These are phyloP conservation scores for Urocynchramus pylzowi DNA, from an alignment of 2,113 vertebrate genomes.

Conservation along the genomic window DNA sequence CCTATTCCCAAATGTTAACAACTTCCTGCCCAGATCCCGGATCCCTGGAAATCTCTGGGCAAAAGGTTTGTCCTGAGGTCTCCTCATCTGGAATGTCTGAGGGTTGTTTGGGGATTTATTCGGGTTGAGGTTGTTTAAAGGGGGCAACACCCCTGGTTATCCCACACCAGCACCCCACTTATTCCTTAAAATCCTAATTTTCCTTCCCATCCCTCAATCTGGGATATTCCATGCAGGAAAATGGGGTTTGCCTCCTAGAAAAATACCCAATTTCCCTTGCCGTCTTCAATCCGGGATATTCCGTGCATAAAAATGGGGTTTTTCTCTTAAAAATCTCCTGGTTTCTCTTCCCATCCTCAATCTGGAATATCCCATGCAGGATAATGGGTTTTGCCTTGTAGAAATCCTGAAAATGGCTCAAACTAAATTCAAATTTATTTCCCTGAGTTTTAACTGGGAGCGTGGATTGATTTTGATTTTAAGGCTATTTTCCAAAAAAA, in stretches of 20 bases:
- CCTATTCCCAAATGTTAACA: not conserved
- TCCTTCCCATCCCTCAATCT: fast-evolving
- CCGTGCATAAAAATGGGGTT: too few species aligned
- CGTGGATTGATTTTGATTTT: not conserved
- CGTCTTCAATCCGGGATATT: fast-evolving
- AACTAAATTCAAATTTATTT: not conserved
- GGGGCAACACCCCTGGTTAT: fast-evolving
- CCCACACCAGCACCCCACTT: not conserved
- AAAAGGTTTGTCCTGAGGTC: not conserved
- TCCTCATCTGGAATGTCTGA: not conserved
- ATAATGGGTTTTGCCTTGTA: not conserved
- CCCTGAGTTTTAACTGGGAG: not conserved
- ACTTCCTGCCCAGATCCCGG: not conserved
- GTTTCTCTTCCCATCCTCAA: not conserved
- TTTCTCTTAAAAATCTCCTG: not conserved
- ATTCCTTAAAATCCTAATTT: not conserved
- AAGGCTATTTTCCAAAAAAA: not conserved
- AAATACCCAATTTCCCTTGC: not conserved
- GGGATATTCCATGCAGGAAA: fast-evolving
- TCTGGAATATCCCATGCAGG: fast-evolving
- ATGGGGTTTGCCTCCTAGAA: not conserved
- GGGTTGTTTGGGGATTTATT: not conserved
- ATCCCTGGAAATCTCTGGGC: not conserved
- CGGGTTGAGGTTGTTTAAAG: fast-evolving
- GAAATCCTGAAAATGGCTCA: fast-evolving